These are phyloP conservation scores for Hiodon alosoides DNA, from an alignment of 2,113 vertebrate species.

Conservation along the genomic window DNA sequence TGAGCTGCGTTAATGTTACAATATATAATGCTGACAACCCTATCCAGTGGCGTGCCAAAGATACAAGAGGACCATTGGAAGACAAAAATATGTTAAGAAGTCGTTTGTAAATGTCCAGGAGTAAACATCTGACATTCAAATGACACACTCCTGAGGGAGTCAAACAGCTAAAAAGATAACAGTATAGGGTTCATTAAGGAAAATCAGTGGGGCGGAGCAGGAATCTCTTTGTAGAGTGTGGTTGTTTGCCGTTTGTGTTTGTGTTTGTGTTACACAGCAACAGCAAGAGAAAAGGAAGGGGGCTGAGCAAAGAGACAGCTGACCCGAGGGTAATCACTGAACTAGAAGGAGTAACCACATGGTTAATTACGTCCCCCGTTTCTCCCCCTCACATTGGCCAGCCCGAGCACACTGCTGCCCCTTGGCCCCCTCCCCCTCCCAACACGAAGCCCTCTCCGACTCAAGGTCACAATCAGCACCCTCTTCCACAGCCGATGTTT, in stretches of 20 bases:
- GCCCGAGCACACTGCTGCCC: slow-evolving; percentile 20
- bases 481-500: slow-evolving; percentile 35
- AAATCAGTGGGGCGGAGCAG: slow-evolving; percentile 13
- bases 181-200: slow-evolving; percentile 1
- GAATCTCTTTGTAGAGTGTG: not conserved
- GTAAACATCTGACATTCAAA: not conserved
- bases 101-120: not conserved
- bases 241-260: not conserved
- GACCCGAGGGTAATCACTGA: slow-evolving; percentile 15
- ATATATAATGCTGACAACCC: no score
- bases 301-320: slow-evolving; percentile 25
- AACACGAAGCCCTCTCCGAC: slow-evolving; percentile 24
- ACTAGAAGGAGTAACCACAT: not conserved
- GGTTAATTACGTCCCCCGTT: slow-evolving; percentile 47
- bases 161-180: slow-evolving; percentile 6
- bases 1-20: no score
- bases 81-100: not conserved
- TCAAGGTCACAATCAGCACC: slow-evolving; percentile 31
- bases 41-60: no score
- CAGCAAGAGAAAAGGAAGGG: not conserved
- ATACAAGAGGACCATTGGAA: not conserved
- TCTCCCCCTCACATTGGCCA: slow-evolving; percentile 36
- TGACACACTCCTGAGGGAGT: not conserved
- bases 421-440: slow-evolving; percentile 25
- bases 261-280: not conserved